phyloP scores from a whole-genome alignment of 2,113 vertebrate genomes.

The Anas platyrhynchos region DNA sequence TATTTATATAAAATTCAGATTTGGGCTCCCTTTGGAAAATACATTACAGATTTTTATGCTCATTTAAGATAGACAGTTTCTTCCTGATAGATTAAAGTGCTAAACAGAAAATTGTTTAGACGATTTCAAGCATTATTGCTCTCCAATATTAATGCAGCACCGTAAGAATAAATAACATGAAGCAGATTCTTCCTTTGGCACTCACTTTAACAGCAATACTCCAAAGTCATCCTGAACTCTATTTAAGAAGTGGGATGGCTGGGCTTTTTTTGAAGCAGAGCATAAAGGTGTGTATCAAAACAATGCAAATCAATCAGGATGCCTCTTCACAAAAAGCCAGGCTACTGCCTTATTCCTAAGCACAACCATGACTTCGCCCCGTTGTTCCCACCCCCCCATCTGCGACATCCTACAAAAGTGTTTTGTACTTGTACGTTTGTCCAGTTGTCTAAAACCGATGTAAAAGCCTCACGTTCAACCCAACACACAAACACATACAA shows the following conservation, averaged over 20 bases:
- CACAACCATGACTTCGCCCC: neutral
- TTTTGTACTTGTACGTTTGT: neutral
- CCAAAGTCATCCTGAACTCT: neutral
- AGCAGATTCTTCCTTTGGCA: constrained; percentile 30
- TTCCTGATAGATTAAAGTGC: constrained; percentile 25
- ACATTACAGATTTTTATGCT: constrained; percentile 12
- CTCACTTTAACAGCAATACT: neutral
- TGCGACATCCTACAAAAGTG: neutral
- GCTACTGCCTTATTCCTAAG: neutral
- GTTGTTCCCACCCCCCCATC: neutral
- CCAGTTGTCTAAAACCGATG: neutral
- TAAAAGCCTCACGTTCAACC: neutral
- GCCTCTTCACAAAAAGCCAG: neutral
- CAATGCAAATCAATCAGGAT: neutral
- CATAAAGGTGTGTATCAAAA: constrained; percentile 38
- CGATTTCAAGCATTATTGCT: constrained; percentile 23
- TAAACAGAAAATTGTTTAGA: constrained; percentile 40
- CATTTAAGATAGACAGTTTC: constrained; percentile 33
- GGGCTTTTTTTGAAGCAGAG: neutral
- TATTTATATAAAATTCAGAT: neutral
- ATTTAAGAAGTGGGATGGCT: neutral
- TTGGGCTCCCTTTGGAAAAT: neutral
- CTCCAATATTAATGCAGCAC: constrained; percentile 8
- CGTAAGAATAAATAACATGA: constrained; percentile 28
- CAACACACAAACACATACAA: neutral